phyloP scores from a whole-genome alignment of 2,797 vertebrate species.

The Myiotriccus ornatus region DNA sequence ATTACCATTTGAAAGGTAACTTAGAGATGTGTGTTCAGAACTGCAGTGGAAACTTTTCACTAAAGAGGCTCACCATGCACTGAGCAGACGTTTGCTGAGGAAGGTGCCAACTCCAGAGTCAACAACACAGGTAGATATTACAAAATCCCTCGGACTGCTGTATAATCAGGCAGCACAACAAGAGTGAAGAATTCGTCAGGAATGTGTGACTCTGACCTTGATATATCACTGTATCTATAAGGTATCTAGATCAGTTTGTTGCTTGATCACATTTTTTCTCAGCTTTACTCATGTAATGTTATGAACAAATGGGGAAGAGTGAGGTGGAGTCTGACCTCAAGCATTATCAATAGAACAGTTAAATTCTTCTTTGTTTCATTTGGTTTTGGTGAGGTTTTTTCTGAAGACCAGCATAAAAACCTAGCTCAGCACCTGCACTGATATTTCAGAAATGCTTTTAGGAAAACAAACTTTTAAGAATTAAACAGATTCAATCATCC shows the following conservation, averaged over 20 bases:
- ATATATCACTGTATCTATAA: not conserved
- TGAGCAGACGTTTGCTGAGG: not conserved
- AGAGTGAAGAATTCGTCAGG: not conserved
- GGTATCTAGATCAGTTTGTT: not conserved
- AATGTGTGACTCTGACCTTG: not conserved
- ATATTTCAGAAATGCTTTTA: not conserved
- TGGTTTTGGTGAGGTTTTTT: not conserved
- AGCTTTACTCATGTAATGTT: not conserved
- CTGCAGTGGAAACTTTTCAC: not conserved
- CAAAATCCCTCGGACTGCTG: not conserved
- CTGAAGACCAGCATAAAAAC: not conserved
- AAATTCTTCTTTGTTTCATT: not conserved
- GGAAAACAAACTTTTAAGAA: not conserved
- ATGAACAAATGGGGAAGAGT: not conserved
- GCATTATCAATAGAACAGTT: not conserved
- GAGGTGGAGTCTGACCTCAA: not conserved
- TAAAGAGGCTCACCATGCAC: fast-evolving
- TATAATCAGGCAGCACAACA: not conserved
- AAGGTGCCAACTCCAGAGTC: not conserved
- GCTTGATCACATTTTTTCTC: not conserved
- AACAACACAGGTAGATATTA: not conserved
- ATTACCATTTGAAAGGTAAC: not conserved
- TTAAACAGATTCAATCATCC: not conserved
- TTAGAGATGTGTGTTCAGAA: not conserved
- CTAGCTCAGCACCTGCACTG: not conserved